phyloP scores from a whole-genome alignment of 2,888 invertebrate genomes.

The Xestoiulus laeticollis region DNA sequence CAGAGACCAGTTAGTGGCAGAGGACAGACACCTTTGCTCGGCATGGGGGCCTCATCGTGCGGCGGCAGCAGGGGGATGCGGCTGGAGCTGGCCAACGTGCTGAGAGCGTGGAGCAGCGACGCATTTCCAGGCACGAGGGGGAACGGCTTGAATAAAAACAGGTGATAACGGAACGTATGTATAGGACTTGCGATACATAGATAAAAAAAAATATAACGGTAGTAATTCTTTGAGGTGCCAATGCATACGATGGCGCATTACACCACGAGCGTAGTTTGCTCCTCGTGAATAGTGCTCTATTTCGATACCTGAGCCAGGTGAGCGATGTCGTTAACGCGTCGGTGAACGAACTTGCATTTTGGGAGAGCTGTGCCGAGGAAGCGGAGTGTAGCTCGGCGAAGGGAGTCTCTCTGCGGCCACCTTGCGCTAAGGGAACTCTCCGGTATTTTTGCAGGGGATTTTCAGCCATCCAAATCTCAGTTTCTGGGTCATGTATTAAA shows the following conservation, averaged over 20 bases:
- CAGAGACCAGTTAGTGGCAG: constrained; percentile 68
- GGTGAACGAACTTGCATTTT: not conserved
- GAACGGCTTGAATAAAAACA: not conserved
- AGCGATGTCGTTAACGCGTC: not conserved
- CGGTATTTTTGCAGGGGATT: not conserved
- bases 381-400: not conserved
- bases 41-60: not conserved
- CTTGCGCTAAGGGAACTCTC: not conserved
- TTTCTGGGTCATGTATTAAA: not conserved
- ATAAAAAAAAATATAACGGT: not conserved
- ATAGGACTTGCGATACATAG: not conserved
- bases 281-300: not conserved
- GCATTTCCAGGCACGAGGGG: not conserved
- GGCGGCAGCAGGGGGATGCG: not conserved
- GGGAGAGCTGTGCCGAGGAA: not conserved
- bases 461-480: not conserved
- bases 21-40: not conserved
- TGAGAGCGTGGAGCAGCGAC: not conserved
- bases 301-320: not conserved
- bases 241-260: not conserved
- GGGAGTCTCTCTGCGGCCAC: not conserved
- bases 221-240: not conserved
- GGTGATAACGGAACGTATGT: not conserved
- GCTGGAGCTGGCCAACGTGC: constrained; percentile 24
- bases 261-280: not conserved